Evolutionary conservation across 2,888 invertebrate species (phyloP).

Genomic region (Odontothrips loti): DNA sequence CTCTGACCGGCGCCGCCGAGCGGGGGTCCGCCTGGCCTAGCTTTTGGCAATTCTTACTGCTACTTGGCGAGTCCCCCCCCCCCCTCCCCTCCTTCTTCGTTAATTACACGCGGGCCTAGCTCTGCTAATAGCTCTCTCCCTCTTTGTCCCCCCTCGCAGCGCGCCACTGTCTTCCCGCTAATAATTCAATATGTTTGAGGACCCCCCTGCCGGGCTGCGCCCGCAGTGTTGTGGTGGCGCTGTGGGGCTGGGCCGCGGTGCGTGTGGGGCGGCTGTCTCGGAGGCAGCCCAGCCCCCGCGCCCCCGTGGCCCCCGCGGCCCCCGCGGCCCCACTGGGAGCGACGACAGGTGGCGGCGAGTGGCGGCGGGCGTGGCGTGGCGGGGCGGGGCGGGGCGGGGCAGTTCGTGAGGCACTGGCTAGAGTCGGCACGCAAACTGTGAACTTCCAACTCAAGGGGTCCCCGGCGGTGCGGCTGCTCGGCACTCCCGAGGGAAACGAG

Average conservation of each 20-base stretch:
- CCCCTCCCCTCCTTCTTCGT: background rate
- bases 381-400: too few species aligned
- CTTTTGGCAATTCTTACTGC: background rate
- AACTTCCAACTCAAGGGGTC: slow-evolving; percentile 7
- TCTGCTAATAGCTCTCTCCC: background rate
- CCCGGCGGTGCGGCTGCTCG: background rate
- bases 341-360: background rate
- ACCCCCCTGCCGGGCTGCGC: background rate
- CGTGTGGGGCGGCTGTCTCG: background rate
- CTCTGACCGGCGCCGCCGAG: background rate
- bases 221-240: background rate
- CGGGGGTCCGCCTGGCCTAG: too few species aligned
- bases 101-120: background rate
- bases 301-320: background rate
- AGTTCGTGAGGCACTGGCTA: background rate
- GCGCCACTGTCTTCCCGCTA: background rate
- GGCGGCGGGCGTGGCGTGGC: background rate
- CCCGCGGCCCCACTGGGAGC: slow-evolving; percentile 5
- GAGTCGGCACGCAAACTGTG: background rate
- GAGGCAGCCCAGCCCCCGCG: background rate
- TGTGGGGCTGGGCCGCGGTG: background rate
- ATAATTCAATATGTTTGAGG: slow-evolving; percentile 25
- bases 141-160: background rate
- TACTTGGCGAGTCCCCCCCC: background rate
- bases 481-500: too few species aligned